A percentile compares a stretch with the other conserved stretches of the same genome.
These are phyloP conservation scores for Paratrypauchen microcephalus DNA, from an alignment of 2,797 vertebrate species.

Conservation along the genomic window DNA sequence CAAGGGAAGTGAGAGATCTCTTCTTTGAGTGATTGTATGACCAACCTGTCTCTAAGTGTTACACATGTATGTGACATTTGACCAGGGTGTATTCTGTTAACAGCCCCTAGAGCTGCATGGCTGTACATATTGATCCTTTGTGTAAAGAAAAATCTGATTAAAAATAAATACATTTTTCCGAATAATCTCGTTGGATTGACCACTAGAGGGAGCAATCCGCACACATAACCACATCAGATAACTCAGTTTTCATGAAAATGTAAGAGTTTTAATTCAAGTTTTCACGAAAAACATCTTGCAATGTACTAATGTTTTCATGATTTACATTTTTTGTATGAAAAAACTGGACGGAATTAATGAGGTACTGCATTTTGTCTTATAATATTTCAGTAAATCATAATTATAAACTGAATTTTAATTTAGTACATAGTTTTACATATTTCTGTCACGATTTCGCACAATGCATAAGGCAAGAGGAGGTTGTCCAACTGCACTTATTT, in stretches of 20 bases:
- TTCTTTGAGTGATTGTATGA: background rate
- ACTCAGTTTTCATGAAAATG: conserved; percentile 12
- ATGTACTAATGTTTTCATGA: too few species aligned
- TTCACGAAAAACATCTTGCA: background rate
- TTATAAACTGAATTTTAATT: background rate
- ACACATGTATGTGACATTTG: too few species aligned
- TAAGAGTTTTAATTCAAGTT: conserved; percentile 22
- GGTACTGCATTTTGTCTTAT: background rate
- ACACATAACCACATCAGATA: conserved; percentile 36
- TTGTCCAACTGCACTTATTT: background rate
- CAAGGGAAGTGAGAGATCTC: background rate
- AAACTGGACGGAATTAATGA: too few species aligned
- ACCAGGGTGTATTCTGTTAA: too few species aligned
- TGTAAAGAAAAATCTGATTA: too few species aligned
- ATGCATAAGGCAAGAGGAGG: too few species aligned
- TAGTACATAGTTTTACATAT: too few species aligned
- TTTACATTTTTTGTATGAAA: background rate
- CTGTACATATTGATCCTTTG: background rate
- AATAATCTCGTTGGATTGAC: conserved; percentile 20
- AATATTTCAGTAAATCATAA: background rate
- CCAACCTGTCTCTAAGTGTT: too few species aligned
- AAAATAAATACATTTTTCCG: background rate
- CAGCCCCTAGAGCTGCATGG: background rate
- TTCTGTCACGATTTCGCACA: too few species aligned
- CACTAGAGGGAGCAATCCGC: conserved; percentile 73